These are phyloP conservation scores for Myiozetetes cayanensis DNA, from an alignment of 2,113 vertebrate genomes.

Conservation along the genomic window DNA sequence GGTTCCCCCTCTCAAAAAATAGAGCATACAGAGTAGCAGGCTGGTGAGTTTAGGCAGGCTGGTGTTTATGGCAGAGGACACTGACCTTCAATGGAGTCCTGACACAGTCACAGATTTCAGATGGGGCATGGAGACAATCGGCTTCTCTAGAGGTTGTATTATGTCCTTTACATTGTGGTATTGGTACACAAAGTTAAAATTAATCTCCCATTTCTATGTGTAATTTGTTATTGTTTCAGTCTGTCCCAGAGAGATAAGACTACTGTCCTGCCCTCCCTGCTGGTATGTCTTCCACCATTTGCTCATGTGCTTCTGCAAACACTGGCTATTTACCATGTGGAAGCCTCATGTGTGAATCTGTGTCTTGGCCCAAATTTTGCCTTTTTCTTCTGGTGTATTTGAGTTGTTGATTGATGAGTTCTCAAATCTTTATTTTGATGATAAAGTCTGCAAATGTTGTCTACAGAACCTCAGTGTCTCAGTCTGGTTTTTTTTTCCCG, in stretches of 20 bases:
- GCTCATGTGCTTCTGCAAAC: not conserved
- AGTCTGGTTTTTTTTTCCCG: not conserved
- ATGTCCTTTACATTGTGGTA: not conserved
- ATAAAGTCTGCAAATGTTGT: not conserved
- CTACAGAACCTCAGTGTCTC: not conserved
- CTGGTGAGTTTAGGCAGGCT: not conserved
- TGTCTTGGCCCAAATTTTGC: not conserved
- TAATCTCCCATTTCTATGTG: not conserved
- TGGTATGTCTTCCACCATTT: not conserved
- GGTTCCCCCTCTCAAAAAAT: not conserved
- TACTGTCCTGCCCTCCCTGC: not conserved
- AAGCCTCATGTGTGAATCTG: not conserved
- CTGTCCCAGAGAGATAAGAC: not conserved
- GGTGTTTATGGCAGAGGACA: not conserved
- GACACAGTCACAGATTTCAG: not conserved
- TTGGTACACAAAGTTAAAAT: not conserved
- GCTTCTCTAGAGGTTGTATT: not conserved
- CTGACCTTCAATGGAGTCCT: not conserved
- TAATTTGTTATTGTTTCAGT: not conserved
- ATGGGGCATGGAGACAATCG: not conserved
- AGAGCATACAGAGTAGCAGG: not conserved
- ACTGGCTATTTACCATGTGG: not conserved
- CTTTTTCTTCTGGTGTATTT: not conserved
- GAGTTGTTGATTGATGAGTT: conserved; percentile 1
- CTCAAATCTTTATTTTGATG: not conserved